Evolutionary conservation across 1,140 invertebrate species (phyloP).

Genomic region (Phenacoccus solenopsis): DNA sequence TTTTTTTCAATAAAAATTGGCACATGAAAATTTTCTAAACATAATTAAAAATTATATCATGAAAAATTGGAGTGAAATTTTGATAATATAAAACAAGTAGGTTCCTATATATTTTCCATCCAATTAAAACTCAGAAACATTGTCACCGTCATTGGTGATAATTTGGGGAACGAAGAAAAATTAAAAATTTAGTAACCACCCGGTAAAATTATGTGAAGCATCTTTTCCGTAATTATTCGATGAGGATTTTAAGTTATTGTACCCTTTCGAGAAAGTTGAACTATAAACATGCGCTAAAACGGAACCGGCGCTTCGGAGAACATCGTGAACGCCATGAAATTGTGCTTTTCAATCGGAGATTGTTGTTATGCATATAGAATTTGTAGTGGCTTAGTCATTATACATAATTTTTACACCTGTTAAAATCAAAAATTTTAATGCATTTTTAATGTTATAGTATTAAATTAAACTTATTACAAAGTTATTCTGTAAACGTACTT

Average conservation of each 20-base stretch:
- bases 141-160: no score
- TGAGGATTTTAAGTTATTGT: neutral
- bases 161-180: no score
- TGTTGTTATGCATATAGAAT: neutral
- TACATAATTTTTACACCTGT: neutral
- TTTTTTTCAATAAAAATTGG: no score
- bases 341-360: neutral
- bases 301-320: neutral
- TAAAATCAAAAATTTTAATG: neutral
- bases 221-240: neutral
- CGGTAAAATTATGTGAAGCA: neutral
- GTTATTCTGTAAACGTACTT: neutral
- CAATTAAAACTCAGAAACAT: no score
- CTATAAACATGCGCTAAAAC: neutral
- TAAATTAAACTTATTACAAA: neutral
- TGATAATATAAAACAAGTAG: no score
- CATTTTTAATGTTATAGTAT: neutral
- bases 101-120: no score
- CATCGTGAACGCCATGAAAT: neutral
- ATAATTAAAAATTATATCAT: no score
- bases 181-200: neutral
- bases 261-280: neutral
- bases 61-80: no score
- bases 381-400: neutral
- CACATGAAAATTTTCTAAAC: no score